Evolutionary conservation across 2,888 invertebrate genomes (phyloP).

Genomic region (Harmothoe impar): DNA sequence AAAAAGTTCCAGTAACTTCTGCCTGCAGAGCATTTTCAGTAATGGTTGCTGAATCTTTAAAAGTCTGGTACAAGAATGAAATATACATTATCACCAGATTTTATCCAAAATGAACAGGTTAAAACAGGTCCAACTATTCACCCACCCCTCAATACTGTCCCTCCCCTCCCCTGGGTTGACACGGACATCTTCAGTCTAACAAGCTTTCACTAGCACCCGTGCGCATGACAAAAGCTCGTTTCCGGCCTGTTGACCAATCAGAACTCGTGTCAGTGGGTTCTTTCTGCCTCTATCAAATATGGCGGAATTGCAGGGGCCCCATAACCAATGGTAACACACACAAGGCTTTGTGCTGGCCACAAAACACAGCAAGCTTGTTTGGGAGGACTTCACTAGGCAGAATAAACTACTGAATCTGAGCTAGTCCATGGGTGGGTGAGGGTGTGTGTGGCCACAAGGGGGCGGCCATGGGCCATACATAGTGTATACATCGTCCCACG

Average conservation of each 20-base stretch:
- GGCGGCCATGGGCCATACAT: neutral
- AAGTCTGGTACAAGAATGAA: no score
- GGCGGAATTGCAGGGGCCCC: slow-evolving; percentile 8
- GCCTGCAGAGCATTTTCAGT: no score
- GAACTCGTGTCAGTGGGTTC: neutral
- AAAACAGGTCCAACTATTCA: no score
- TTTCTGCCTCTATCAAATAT: slow-evolving; percentile 19
- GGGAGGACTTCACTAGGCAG: neutral
- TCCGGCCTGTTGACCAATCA: slow-evolving; percentile 44
- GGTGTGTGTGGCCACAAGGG: neutral
- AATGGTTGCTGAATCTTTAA: no score
- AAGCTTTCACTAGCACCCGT: slow-evolving; percentile 4
- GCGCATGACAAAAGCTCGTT: slow-evolving; percentile 32
- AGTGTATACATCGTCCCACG: neutral
- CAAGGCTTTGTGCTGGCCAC: neutral
- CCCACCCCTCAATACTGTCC: no score
- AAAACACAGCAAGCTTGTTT: slow-evolving; percentile 11
- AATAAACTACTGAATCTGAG: no score
- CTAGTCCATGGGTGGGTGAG: neutral
- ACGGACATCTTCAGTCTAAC: slow-evolving; percentile 21
- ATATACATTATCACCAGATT: no score
- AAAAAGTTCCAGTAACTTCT: no score
- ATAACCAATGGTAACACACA: slow-evolving; percentile 51
- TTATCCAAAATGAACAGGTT: no score
- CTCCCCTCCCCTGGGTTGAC: neutral